Evolutionary conservation across 2,113 vertebrate genomes (phyloP).

Genomic region (Plecturocebus donacophilus): DNA sequence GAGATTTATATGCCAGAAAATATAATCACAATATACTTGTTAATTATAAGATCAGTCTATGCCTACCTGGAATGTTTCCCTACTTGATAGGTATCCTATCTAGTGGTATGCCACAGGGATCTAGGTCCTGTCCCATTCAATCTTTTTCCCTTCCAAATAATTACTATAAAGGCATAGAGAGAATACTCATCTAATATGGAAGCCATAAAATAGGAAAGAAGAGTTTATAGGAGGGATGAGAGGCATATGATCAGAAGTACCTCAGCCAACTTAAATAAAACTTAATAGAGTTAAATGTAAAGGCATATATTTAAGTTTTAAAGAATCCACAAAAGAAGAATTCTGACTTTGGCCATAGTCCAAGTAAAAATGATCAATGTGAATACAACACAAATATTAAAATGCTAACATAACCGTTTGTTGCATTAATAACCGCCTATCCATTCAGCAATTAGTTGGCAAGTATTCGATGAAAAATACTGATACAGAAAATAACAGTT

Average conservation of each 20-base stretch:
- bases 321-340: not conserved
- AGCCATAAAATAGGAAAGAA: not conserved
- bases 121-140: not conserved
- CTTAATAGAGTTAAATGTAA: constrained; percentile 7
- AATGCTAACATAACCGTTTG: not conserved
- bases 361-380: not conserved
- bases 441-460: not conserved
- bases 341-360: not conserved
- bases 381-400: not conserved
- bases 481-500: not conserved
- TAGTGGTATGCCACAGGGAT: not conserved
- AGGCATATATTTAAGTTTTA: not conserved
- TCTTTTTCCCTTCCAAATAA: not conserved
- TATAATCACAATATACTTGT: not conserved
- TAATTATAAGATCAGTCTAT: not conserved
- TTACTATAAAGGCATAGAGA: not conserved
- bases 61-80: not conserved
- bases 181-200: not conserved
- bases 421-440: not conserved
- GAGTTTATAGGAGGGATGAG: not conserved
- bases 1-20: not conserved
- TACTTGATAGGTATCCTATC: not conserved
- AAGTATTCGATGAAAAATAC: not conserved
- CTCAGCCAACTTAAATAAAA: not conserved
- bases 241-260: not conserved